A percentile compares a stretch with the other conserved stretches of the same genome.
phyloP scores from a whole-genome alignment of 2,797 vertebrate genomes.

The Eulemur coronatus region DNA sequence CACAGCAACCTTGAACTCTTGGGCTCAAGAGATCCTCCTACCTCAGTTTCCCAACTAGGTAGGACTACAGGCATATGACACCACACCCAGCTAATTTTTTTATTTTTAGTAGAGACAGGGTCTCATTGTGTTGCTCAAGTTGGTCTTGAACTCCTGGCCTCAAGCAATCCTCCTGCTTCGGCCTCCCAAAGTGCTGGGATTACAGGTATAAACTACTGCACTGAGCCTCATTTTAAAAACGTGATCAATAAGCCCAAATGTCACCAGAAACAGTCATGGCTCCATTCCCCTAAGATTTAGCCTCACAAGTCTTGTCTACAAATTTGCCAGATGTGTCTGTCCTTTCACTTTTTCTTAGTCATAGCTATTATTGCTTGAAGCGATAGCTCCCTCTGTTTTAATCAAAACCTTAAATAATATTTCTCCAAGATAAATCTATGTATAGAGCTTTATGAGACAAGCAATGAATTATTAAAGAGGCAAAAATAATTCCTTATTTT shows the following conservation, averaged over 20 bases:
- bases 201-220: too few relatives aligned
- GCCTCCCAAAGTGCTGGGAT: too few relatives aligned
- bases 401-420: constrained; percentile 37
- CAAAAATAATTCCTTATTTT: not conserved
- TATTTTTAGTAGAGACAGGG: too few relatives aligned
- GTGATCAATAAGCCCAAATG: constrained; percentile 34
- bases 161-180: too few relatives aligned
- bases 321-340: not conserved
- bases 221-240: constrained; percentile 36
- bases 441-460: not conserved
- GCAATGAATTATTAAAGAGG: not conserved
- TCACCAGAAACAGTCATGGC: not conserved
- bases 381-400: not conserved
- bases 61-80: too few relatives aligned
- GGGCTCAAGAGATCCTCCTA: too few relatives aligned
- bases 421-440: not conserved
- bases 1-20: too few relatives aligned
- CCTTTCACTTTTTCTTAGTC: constrained; percentile 7
- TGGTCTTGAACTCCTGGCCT: too few relatives aligned
- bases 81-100: too few relatives aligned
- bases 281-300: constrained; percentile 16
- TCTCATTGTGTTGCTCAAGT: too few relatives aligned
- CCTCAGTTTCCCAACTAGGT: too few relatives aligned
- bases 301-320: not conserved
- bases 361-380: not conserved